Base-by-base conservation (phyloP, 1,140 invertebrate species). In the Drosophila bocqueti region DNA sequence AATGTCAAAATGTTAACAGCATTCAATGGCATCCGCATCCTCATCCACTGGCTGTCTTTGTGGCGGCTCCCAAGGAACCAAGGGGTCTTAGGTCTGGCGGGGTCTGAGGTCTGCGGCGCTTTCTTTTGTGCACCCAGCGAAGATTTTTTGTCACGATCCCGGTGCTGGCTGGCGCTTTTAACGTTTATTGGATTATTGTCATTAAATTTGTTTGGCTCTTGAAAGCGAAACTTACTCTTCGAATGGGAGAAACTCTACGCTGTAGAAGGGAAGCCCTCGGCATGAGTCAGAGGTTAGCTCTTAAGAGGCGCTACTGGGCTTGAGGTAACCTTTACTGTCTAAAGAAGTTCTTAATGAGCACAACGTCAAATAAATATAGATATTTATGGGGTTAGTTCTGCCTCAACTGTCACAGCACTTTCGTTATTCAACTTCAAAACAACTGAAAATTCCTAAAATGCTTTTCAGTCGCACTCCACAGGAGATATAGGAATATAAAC, bases 151-250 rank as follows among this genome's bases (percentile, higher is more conserved):
- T 90, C 85, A 90, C 85, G 85, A 90, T 80, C 58, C 66, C 59
- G 13, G n/a, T 61, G 75, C 55, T 36, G 15, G 64, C 40, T 67
- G 42, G 64, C 83, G 64, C 79, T 75, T 76, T 89, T 74, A 90
- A 82, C 79, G 79, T 85, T 90, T 90, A 90, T 90, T 90, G 85
- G 85, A 90, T 90, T 90, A 90, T 90, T 90, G 85, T 81, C 85
- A 85, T 90, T 90, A 90, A 90, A 79, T 75, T 75, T 67, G 69
- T 73, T 73, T 72, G 67, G 49, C 15, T 54, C 50, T 73, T 80
- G 83, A 87, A 87, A 87, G 84, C 84, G 84, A 90, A 90, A 89
- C 72, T 69, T 43, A 24, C 18, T 18, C 8, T 4, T 38, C 18
- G 54, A 46, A 50, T 63, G 31, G 63, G 54, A 59, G 71, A 76